Conservation (phyloP, 2,888 invertebrate genomes). For the Bellardia bayeri region DNA sequence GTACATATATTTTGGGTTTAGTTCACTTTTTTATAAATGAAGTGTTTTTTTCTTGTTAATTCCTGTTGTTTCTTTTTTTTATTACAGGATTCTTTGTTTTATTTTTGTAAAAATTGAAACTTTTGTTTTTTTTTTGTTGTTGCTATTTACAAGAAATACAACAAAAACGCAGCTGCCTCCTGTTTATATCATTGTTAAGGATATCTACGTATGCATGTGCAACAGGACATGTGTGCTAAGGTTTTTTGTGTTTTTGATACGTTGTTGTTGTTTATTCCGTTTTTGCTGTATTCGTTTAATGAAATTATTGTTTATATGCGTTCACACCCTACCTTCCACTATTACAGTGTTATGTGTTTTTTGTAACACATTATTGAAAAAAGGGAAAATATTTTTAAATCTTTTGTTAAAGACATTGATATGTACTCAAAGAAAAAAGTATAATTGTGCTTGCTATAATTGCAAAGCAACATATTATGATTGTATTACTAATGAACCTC, state of each 20-base stretch:
- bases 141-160: conserved; percentile 18
- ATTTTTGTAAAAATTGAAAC: conserved; percentile 33
- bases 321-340: conserved; percentile 14
- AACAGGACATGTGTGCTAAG: conserved; percentile 64
- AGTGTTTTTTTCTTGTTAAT: conserved; percentile 42
- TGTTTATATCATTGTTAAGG: conserved; percentile 47
- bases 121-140: conserved; percentile 39
- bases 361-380: conserved; percentile 7
- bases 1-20: conserved; percentile 25
- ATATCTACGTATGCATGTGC: conserved; percentile 52
- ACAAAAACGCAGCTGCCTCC: conserved; percentile 56
- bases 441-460: too few species aligned
- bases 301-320: conserved; percentile 25
- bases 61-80: conserved; percentile 45
- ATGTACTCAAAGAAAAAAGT: too few species aligned
- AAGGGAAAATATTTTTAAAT: not conserved
- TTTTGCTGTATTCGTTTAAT: not conserved
- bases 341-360: not conserved
- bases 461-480: too few species aligned
- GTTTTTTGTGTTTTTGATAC: conserved; percentile 59
- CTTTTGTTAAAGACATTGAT: not conserved
- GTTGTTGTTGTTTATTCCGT: not conserved
- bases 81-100: conserved; percentile 24
- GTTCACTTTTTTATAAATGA: conserved; percentile 29
- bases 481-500: too few species aligned